Evolutionary conservation across 1,140 invertebrate species (phyloP).

Genomic region (Nylanderia fulva): DNA sequence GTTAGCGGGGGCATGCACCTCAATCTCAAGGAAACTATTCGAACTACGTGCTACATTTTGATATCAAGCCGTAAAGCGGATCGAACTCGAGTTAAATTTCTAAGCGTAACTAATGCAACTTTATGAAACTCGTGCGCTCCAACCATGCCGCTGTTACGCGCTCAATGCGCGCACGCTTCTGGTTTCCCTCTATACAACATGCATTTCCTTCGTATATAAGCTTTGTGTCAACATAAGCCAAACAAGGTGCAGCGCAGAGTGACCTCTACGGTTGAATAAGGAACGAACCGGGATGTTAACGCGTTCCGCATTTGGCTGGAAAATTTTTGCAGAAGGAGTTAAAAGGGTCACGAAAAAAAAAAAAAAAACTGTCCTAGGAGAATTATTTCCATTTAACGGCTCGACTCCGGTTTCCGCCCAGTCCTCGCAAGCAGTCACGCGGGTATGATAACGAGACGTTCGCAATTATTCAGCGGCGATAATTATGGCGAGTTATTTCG

Average conservation of each 20-base stretch:
- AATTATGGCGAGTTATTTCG: constrained; percentile 70
- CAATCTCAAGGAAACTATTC: constrained; percentile 39
- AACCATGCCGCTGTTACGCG: neutral
- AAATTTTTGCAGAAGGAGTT: constrained; percentile 58
- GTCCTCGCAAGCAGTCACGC: constrained; percentile 30
- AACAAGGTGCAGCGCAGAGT: constrained; percentile 46
- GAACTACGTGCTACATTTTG: constrained; percentile 47
- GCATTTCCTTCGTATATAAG: constrained; percentile 4
- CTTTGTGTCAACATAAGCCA: constrained; percentile 65
- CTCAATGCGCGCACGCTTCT: neutral
- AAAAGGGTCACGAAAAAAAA: constrained; percentile 70
- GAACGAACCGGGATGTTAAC: constrained; percentile 48
- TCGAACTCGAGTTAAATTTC: constrained; percentile 35
- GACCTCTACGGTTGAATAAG: neutral
- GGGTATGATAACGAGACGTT: constrained; percentile 72
- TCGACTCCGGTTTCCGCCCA: neutral
- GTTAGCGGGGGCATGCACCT: neutral
- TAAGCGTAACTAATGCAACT: constrained; percentile 17
- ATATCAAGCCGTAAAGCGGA: constrained; percentile 29
- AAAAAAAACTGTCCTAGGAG: constrained; percentile 65
- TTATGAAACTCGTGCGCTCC: constrained; percentile 5
- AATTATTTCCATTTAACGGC: constrained; percentile 72
- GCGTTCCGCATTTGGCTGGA: neutral
- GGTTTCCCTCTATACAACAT: constrained; percentile 42
- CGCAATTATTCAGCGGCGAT: constrained; percentile 71